Evolutionary conservation across 2,113 vertebrate species (phyloP).

Genomic region (Alligator sinensis): DNA sequence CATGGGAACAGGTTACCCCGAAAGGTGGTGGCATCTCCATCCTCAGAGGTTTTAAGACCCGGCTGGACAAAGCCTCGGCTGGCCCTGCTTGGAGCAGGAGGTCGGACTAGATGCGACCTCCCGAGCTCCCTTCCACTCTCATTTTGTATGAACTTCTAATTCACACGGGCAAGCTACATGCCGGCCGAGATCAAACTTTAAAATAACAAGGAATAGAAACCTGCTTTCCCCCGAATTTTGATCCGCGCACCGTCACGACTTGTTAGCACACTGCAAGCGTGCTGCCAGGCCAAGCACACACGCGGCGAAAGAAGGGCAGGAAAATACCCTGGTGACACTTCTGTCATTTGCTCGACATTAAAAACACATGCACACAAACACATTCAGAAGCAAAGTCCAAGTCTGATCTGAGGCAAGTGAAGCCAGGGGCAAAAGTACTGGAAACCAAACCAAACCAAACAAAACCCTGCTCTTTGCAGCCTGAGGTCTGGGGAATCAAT

Average conservation of each 20-base stretch:
- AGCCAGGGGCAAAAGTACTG: neutral
- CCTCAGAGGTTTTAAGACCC: no score
- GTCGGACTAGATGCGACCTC: no score
- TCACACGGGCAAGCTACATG: no score
- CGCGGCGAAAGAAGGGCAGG: slow-evolving; percentile 43
- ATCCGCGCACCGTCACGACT: neutral
- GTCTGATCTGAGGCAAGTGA: neutral
- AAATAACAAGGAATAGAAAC: no score
- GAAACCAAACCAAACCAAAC: neutral
- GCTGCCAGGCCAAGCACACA: slow-evolving; percentile 46
- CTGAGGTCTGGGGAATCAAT: neutral
- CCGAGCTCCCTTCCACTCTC: no score
- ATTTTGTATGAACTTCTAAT: no score
- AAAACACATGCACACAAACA: neutral
- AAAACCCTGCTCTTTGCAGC: neutral
- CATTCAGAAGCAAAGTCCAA: neutral
- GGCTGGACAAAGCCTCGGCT: no score
- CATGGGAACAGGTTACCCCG: no score
- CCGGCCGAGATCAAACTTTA: no score
- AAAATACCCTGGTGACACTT: slow-evolving; percentile 43
- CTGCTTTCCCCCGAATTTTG: no score
- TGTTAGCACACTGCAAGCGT: slow-evolving; percentile 23
- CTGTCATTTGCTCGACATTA: neutral
- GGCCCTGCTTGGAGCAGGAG: no score
- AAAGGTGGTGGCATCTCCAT: no score